These are phyloP conservation scores for Ptychochromis oligacanthus DNA, from an alignment of 2,113 vertebrate species.

Conservation along the genomic window DNA sequence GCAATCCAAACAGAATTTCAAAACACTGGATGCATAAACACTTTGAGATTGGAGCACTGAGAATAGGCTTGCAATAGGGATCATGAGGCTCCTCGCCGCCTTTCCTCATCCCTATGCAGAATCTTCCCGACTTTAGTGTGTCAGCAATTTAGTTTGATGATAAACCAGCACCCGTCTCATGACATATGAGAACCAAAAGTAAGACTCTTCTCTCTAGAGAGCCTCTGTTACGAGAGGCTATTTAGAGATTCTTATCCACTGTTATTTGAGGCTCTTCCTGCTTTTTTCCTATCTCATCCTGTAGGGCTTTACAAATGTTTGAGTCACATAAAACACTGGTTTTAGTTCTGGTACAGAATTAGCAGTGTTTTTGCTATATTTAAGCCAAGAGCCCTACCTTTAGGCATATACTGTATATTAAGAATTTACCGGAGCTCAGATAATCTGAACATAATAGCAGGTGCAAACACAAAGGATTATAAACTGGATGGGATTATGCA, in stretches of 20 bases:
- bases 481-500: neutral
- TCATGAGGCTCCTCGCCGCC: neutral
- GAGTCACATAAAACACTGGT: neutral
- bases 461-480: neutral
- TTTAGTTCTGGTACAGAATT: neutral
- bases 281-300: neutral
- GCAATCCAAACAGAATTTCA: neutral
- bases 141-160: conserved; percentile 52
- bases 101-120: conserved; percentile 29
- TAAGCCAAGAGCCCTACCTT: neutral
- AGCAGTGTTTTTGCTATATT: neutral
- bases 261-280: neutral
- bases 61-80: conserved; percentile 4
- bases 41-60: conserved; percentile 8
- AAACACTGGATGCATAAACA: neutral
- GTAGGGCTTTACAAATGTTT: neutral
- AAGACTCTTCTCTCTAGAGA: conserved; percentile 32
- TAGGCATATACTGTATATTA: neutral
- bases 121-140: conserved; percentile 19
- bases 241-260: conserved; percentile 24
- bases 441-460: neutral
- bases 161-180: conserved; percentile 17
- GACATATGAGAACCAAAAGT: conserved; percentile 45
- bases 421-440: neutral
- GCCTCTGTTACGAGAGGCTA: conserved; percentile 41